These are phyloP conservation scores for Saxidomus purpurata DNA, from an alignment of 1,140 invertebrate species.

Conservation along the genomic window DNA sequence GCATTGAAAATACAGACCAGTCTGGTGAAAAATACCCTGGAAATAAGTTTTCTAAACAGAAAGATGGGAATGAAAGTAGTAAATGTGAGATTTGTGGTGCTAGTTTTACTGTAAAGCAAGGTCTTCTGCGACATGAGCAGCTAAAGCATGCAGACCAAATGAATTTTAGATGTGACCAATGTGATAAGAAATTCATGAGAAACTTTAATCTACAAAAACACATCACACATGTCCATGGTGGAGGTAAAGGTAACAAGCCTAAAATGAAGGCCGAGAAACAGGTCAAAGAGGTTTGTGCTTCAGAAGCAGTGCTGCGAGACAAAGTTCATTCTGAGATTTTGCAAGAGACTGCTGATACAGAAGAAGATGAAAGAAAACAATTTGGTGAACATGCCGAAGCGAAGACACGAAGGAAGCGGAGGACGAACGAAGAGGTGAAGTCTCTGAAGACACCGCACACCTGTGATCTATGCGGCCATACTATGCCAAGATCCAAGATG, in stretches of 20 bases:
- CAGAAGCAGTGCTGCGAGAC: not conserved
- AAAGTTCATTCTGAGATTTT: not conserved
- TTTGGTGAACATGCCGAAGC: not conserved
- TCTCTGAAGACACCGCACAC: constrained; percentile 12
- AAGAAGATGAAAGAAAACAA: not conserved
- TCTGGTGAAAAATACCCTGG: not conserved
- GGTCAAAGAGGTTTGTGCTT: not conserved
- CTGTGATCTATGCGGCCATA: constrained; percentile 55
- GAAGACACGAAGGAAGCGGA: not conserved
- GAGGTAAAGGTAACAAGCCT: not conserved
- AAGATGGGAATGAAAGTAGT: not conserved
- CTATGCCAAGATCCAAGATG: constrained; percentile 29
- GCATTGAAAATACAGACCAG: not conserved
- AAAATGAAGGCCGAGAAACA: not conserved
- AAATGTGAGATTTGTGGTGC: constrained; percentile 38
- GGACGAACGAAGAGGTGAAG: constrained; percentile 19
- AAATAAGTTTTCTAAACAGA: not conserved
- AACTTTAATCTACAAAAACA: constrained; percentile 48
- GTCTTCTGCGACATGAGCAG: constrained; percentile 47
- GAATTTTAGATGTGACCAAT: constrained; percentile 49
- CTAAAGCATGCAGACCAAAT: constrained; percentile 45
- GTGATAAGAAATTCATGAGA: constrained; percentile 54
- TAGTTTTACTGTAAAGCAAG: constrained; percentile 27
- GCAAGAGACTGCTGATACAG: not conserved
- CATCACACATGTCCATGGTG: constrained; percentile 3